Percentiles rank a stretch among this genome's conserved stretches.
These are phyloP conservation scores for Hesperia comma DNA, from an alignment of 2,888 invertebrate species.

Conservation along the genomic window DNA sequence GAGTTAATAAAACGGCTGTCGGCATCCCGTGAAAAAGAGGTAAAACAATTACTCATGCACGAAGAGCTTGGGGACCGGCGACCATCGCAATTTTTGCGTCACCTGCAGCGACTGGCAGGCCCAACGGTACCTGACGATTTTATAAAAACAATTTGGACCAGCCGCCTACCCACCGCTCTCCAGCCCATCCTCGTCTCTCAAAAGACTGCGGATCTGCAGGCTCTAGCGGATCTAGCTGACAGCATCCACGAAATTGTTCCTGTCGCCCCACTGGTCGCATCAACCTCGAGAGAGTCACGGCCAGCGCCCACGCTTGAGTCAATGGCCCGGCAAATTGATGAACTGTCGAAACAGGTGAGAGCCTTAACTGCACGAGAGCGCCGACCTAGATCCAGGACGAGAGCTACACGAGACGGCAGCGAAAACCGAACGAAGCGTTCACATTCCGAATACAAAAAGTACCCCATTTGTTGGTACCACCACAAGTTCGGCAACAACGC, in stretches of 20 bases:
- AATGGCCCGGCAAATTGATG: no score
- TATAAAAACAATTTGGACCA: slow-evolving; percentile 27
- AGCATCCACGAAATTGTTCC: not conserved
- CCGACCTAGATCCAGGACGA: no score
- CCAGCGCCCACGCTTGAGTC: not conserved
- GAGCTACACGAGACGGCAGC: no score
- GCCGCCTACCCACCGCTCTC: slow-evolving; percentile 20
- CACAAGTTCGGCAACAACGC: no score
- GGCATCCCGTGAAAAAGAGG: slow-evolving; percentile 38
- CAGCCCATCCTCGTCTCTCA: slow-evolving; percentile 38
- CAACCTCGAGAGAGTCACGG: not conserved
- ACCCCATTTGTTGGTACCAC: no score
- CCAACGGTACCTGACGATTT: slow-evolving; percentile 35
- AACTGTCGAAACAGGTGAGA: no score
- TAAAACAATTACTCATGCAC: slow-evolving; percentile 39
- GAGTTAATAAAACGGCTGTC: slow-evolving; percentile 43
- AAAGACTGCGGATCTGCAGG: slow-evolving; percentile 18
- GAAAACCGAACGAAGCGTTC: no score
- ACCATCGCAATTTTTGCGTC: slow-evolving; percentile 41
- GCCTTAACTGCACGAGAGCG: no score
- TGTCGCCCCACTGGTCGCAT: not conserved
- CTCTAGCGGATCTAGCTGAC: slow-evolving; percentile 31
- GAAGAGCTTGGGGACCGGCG: slow-evolving; percentile 41
- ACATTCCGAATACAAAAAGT: no score
- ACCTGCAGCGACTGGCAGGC: slow-evolving; percentile 41